These are phyloP conservation scores for Streptopelia turtur DNA, from an alignment of 2,797 vertebrate genomes.

Conservation along the genomic window DNA sequence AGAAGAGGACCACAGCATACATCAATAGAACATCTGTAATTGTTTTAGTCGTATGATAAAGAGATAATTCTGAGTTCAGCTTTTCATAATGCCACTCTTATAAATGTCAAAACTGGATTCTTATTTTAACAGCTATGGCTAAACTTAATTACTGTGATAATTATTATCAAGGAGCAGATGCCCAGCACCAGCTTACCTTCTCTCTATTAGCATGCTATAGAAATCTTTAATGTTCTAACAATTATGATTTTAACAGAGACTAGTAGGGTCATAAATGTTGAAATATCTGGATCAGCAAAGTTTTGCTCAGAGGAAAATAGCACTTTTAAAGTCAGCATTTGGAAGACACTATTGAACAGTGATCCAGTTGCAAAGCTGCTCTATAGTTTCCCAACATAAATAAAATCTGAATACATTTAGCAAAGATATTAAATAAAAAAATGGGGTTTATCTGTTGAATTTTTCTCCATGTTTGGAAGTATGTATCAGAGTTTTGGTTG, in stretches of 20 bases:
- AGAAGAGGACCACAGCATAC: constrained; percentile 56
- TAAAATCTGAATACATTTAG: background rate
- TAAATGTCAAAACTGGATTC: constrained; percentile 74
- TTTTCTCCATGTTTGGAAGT: background rate
- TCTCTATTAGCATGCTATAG: background rate
- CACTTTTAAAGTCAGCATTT: background rate
- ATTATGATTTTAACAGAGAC: constrained; percentile 7
- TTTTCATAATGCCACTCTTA: constrained; percentile 72
- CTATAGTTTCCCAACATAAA: background rate
- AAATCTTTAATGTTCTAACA: constrained; percentile 42
- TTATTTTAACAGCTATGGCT: constrained; percentile 60
- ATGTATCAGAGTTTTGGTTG: background rate
- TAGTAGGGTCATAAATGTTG: constrained; percentile 11
- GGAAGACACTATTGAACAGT: background rate
- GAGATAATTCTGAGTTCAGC: constrained; percentile 76
- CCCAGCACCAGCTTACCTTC: constrained; percentile 42
- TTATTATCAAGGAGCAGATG: constrained; percentile 69
- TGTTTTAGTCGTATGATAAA: constrained; percentile 80
- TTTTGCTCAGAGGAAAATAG: background rate
- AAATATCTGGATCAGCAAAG: background rate
- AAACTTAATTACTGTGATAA: constrained; percentile 75
- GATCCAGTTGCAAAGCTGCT: background rate
- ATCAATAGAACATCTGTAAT: constrained; percentile 78
- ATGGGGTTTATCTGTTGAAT: background rate
- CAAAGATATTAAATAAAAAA: background rate